Evolutionary conservation across 2,888 invertebrate species (phyloP).

Genomic region (Cylindroiulus punctatus): DNA sequence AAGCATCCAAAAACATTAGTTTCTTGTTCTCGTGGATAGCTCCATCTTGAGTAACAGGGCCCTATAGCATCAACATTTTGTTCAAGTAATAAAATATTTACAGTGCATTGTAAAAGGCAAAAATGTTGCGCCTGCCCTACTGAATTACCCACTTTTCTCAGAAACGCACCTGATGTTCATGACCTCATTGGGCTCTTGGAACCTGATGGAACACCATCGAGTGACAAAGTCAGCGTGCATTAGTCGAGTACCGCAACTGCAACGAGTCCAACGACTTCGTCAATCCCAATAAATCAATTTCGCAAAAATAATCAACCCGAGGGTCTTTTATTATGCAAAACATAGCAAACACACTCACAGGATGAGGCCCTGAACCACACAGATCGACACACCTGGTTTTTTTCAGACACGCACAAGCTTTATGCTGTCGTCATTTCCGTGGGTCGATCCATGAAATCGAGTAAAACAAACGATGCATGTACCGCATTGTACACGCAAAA

Average conservation of each 20-base stretch:
- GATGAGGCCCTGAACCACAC: background rate
- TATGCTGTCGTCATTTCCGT: background rate
- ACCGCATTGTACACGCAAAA: background rate
- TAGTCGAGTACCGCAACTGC: background rate
- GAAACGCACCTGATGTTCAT: background rate
- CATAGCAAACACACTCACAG: slow-evolving; percentile 7
- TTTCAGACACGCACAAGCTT: background rate
- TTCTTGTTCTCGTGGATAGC: too few species aligned
- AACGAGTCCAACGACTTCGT: background rate
- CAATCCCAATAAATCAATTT: background rate
- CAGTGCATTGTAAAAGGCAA: background rate
- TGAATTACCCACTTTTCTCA: background rate
- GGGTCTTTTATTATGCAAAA: background rate
- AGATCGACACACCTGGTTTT: background rate
- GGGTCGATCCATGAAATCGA: slow-evolving; percentile 4
- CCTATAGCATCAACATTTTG: too few species aligned
- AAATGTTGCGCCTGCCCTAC: background rate
- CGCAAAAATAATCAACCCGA: background rate
- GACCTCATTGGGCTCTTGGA: background rate
- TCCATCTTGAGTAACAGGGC: too few species aligned
- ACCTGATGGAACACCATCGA: background rate
- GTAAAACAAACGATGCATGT: background rate
- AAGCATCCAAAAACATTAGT: too few species aligned
- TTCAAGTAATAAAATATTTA: too few species aligned
- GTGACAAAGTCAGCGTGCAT: background rate